A percentile compares a stretch with the other conserved stretches of the same genome.
These are phyloP conservation scores for Thermophis baileyi DNA, from an alignment of 2,113 vertebrate genomes.

Conservation along the genomic window DNA sequence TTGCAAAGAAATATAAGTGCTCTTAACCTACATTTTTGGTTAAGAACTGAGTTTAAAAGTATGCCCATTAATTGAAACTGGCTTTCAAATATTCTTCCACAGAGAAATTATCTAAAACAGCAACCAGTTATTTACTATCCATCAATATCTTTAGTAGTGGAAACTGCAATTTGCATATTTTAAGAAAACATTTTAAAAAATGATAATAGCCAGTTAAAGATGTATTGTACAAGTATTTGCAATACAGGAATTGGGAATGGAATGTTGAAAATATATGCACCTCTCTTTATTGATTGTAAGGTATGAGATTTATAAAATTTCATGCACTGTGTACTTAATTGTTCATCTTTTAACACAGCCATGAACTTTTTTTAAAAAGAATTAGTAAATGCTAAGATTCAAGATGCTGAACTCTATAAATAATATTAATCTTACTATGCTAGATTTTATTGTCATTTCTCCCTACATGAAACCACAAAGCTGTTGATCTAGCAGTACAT, in stretches of 20 bases:
- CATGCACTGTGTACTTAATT: background rate
- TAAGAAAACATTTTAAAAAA: background rate
- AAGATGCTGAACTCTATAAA: background rate
- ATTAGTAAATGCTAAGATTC: background rate
- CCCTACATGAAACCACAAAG: background rate
- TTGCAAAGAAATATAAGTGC: background rate
- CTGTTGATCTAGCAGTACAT: background rate
- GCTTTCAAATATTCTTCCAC: background rate
- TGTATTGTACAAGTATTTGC: background rate
- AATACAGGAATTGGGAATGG: background rate
- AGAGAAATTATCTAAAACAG: background rate
- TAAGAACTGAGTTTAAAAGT: background rate
- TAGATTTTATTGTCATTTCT: background rate
- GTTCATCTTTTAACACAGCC: background rate
- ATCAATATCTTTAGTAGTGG: background rate
- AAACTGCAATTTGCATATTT: background rate
- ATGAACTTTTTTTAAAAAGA: background rate
- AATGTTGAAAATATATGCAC: background rate
- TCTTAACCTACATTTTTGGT: background rate
- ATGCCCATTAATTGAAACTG: background rate
- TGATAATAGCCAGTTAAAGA: background rate
- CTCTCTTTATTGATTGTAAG: background rate
- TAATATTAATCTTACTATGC: background rate
- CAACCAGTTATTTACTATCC: background rate
- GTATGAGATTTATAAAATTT: background rate